Conservation (phyloP, 2,797 vertebrate genomes). For the Coreius guichenoti region DNA sequence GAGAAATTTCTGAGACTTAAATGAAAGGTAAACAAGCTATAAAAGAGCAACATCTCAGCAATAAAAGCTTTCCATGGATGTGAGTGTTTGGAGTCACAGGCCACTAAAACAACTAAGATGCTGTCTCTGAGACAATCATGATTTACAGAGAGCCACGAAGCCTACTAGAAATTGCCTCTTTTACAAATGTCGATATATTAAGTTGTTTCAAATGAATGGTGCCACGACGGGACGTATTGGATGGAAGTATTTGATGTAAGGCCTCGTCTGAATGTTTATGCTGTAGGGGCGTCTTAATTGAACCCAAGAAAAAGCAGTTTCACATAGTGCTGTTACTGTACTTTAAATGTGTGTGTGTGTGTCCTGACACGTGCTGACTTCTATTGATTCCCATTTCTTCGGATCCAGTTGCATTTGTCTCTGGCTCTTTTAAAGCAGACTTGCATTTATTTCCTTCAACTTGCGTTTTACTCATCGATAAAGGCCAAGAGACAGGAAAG, state of each 20-base stretch:
- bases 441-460: conserved; percentile 46
- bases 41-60: background rate
- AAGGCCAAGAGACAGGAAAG: background rate
- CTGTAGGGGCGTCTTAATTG: conserved; percentile 24
- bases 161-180: background rate
- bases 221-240: background rate
- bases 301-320: conserved; percentile 15
- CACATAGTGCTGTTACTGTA: conserved; percentile 32
- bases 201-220: background rate
- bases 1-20: background rate
- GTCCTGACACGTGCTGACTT: conserved; percentile 21
- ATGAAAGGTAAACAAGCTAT: background rate
- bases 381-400: conserved; percentile 49
- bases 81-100: background rate
- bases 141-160: conserved; percentile 12
- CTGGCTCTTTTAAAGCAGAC: conserved; percentile 34
- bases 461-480: conserved; percentile 21
- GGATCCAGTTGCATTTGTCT: conserved; percentile 44
- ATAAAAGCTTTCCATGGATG: background rate
- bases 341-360: conserved; percentile 30
- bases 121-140: conserved; percentile 1
- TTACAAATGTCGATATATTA: background rate
- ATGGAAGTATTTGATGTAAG: conserved; percentile 13
- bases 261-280: conserved; percentile 21
- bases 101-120: conserved; percentile 17